A percentile compares a stretch with the other conserved stretches of the same genome.
phyloP scores from a whole-genome alignment of 2,797 vertebrate genomes.

The Pelodytes ibericus region DNA sequence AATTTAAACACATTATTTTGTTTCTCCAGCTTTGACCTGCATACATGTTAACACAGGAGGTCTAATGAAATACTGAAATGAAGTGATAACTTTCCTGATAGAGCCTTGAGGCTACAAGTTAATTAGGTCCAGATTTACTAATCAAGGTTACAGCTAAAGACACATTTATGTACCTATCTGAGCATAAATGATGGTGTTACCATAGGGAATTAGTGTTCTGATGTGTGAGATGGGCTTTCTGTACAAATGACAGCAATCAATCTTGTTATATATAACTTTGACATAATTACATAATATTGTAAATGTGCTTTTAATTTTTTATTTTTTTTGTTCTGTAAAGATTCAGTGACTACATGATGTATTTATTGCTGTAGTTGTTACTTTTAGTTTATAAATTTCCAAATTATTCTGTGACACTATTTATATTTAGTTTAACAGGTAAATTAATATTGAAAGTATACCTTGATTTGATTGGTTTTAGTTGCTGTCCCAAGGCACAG shows the following conservation, averaged over 20 bases:
- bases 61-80: neutral
- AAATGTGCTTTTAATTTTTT: conserved; percentile 36
- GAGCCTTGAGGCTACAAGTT: conserved; percentile 35
- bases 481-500: too few species aligned
- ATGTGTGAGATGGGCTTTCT: conserved; percentile 31
- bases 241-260: conserved; percentile 29
- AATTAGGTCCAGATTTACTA: conserved; percentile 49
- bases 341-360: neutral
- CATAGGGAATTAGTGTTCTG: conserved; percentile 29
- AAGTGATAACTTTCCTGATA: conserved; percentile 9
- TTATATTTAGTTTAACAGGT: too few species aligned
- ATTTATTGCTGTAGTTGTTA: neutral
- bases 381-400: too few species aligned
- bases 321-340: too few species aligned
- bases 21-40: too few species aligned
- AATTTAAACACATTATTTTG: too few species aligned
- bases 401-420: too few species aligned
- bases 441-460: too few species aligned
- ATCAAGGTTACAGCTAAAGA: conserved; percentile 28
- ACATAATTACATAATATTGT: conserved; percentile 42
- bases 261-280: conserved; percentile 46
- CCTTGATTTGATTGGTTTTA: too few species aligned
- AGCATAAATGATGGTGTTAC: conserved; percentile 33
- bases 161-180: conserved; percentile 46
- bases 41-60: neutral